Evolutionary conservation across 2,113 vertebrate species (phyloP), one percentile per base, ranked within the genome.

Genomic region (Oreochromis spilurus): DNA sequence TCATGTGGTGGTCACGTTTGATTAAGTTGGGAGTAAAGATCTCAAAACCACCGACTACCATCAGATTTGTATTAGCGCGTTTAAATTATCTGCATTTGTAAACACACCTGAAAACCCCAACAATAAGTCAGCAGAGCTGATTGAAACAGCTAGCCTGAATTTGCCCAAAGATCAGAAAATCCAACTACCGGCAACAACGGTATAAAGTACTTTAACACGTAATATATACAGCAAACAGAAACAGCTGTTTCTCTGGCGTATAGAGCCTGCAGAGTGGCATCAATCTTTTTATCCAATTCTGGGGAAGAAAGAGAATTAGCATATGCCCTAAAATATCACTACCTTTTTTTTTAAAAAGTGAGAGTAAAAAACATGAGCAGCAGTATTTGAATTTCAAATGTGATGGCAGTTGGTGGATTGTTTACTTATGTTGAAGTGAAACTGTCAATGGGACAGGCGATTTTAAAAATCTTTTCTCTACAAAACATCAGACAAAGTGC

Each of bases 11-110:
- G 29, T 29, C 6, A 50, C 7, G 48, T 52, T 19, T 52, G 48
- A 52, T 52, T 52, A 52, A 19, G 17, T 7, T 4, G 5, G 9
- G 40, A 4, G 0, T 1, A 67, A 19, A 70, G 65, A 26, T 67
- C 40, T 75, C 14, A 5, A 48, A 72, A 26, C 67, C 67, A 72
- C 2, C 0, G 4, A 45, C 0, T 1, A 45, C 67, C 67, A 45
- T 72, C 67, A 17, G 40, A 72, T 48, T 7, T 72, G 24, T 4
- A 70, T 70, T 43, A 0, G 60, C 7, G 13, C 40, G 40, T 43
- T 14, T 0, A 2, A 67, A 67, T 21, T 14, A 11, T 67, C 62
- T 67, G 34, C 62, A 40, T 40, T 67, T 5, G 11, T 67, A 67
- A 67, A 67, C 34, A 8, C 2, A 10, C 21, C 3, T 9, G 21